phyloP scores from a whole-genome alignment of 1,140 invertebrate genomes.

The Heliconius hermathena region DNA sequence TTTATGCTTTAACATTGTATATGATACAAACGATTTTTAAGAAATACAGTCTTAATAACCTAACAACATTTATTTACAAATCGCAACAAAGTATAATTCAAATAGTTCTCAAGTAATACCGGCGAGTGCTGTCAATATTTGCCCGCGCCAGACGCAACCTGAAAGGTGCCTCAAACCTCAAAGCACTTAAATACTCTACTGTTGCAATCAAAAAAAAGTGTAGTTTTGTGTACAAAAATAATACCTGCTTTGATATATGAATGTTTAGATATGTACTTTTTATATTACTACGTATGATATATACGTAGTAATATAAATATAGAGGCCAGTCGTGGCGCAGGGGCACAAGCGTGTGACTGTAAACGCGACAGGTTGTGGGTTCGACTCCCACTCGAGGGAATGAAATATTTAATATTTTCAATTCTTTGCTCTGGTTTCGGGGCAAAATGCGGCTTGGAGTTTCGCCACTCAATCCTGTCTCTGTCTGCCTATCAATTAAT shows the following conservation, averaged over 20 bases:
- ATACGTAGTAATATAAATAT: not conserved
- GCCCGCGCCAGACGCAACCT: constrained; percentile 51
- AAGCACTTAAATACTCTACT: constrained; percentile 22
- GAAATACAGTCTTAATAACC: too few relatives aligned
- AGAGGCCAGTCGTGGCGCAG: too few relatives aligned
- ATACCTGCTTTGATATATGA: not conserved
- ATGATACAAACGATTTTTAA: too few relatives aligned
- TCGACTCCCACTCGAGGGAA: too few relatives aligned
- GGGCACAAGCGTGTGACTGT: too few relatives aligned
- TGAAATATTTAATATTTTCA: too few relatives aligned
- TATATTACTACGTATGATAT: not conserved
- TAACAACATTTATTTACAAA: not conserved
- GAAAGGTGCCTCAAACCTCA: constrained; percentile 57
- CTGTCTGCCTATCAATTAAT: too few relatives aligned
- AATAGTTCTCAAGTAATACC: constrained; percentile 34
- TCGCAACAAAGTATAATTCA: not conserved
- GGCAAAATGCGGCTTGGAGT: too few relatives aligned
- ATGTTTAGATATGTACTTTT: not conserved
- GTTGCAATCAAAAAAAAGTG: not conserved
- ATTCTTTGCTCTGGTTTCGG: too few relatives aligned
- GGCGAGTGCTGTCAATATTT: constrained; percentile 57
- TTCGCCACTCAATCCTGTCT: too few relatives aligned
- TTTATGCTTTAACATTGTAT: too few relatives aligned
- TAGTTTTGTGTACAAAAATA: not conserved
- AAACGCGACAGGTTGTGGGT: too few relatives aligned